Conservation (phyloP, 2,113 vertebrate species). For the Vireo altiloquus region DNA sequence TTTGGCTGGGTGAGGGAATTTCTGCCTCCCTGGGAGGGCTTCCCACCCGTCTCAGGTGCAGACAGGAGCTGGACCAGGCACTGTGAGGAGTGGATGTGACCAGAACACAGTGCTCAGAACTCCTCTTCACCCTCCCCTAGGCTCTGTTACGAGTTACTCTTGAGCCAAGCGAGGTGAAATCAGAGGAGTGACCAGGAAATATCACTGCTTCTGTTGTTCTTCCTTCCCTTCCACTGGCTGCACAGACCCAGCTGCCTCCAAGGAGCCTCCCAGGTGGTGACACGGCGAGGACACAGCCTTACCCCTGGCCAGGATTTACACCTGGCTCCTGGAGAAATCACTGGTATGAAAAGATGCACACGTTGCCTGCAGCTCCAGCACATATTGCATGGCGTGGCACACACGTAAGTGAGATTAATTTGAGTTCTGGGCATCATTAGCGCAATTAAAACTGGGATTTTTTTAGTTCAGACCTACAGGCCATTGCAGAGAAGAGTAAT, state of each 20-base stretch:
- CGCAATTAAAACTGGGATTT: constrained; percentile 54
- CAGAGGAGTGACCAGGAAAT: background rate
- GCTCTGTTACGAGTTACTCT: background rate
- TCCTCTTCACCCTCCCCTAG: background rate
- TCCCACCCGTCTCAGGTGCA: background rate
- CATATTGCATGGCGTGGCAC: constrained; percentile 12
- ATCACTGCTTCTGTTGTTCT: background rate
- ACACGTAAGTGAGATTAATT: constrained; percentile 46
- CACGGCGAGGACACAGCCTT: background rate
- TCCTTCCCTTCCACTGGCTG: background rate
- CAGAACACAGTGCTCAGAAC: background rate
- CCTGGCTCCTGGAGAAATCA: background rate
- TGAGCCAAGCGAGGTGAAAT: background rate
- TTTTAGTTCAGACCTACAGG: constrained; percentile 59
- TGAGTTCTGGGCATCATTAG: constrained; percentile 61
- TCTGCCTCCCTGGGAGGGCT: background rate
- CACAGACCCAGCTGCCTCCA: background rate
- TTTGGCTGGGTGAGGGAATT: background rate
- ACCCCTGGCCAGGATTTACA: background rate
- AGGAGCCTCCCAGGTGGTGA: background rate
- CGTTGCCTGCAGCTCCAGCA: background rate
- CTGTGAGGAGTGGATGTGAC: background rate
- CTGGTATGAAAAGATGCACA: background rate
- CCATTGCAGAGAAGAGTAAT: constrained; percentile 37
- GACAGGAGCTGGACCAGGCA: fast-evolving